phyloP scores from a whole-genome alignment of 2,113 vertebrate genomes.

The Oceanites oceanicus region DNA sequence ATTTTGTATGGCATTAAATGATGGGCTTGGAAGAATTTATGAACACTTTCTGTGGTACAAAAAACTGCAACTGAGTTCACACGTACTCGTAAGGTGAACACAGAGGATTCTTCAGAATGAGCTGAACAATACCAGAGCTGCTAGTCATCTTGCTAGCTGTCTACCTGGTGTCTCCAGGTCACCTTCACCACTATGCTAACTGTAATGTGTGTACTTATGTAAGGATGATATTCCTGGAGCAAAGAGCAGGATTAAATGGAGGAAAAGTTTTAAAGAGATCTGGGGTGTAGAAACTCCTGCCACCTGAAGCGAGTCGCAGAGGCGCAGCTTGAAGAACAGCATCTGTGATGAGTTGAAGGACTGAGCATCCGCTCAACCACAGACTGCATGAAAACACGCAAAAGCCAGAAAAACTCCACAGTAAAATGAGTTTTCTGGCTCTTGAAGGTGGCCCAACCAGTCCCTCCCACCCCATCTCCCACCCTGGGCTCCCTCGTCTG shows the following conservation, averaged over 20 bases:
- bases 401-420: not conserved
- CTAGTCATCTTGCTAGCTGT: rapidly evolving
- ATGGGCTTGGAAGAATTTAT: not conserved
- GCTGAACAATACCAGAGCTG: not conserved
- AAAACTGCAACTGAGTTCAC: rapidly evolving
- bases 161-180: not conserved
- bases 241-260: not conserved
- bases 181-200: not conserved
- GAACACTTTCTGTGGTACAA: not conserved
- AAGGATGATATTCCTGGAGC: not conserved
- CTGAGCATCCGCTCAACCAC: rapidly evolving
- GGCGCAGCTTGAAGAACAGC: not conserved
- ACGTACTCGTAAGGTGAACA: not conserved
- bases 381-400: not conserved
- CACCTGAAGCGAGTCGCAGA: rapidly evolving
- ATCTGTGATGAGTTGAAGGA: not conserved
- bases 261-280: not conserved
- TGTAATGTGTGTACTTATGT: rapidly evolving
- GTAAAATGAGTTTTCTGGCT: not conserved
- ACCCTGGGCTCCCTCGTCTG: not conserved
- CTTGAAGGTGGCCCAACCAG: not conserved
- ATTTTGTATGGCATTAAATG: rapidly evolving
- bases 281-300: not conserved
- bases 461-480: not conserved
- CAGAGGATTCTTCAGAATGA: not conserved